Percentiles rank a stretch among this genome's conserved stretches.
These are phyloP conservation scores for Stenichneumon culpator DNA, from an alignment of 2,888 invertebrate genomes.

Conservation along the genomic window DNA sequence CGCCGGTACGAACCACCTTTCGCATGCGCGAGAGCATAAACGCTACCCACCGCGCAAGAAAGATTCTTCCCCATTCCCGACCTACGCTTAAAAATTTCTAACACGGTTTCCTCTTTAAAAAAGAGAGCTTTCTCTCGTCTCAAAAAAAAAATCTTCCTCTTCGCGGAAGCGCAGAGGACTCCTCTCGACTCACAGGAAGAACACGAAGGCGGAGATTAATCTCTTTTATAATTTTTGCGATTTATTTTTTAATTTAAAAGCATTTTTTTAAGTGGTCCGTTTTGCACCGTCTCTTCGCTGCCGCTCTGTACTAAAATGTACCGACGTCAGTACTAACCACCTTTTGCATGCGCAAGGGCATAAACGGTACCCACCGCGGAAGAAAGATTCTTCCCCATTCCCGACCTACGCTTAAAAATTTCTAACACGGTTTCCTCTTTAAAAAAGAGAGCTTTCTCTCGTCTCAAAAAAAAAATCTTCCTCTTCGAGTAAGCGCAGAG, in stretches of 20 bases:
- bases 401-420: constrained; percentile 39
- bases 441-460: no score
- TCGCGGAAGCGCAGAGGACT: neutral
- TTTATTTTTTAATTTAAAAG: no score
- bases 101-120: no score
- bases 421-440: no score
- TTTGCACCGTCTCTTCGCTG: neutral
- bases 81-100: constrained; percentile 8
- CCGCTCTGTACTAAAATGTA: constrained; percentile 19
- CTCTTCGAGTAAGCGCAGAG: no score
- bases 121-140: no score
- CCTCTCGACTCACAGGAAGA: neutral
- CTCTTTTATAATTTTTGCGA: neutral
- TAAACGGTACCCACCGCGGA: constrained; percentile 43
- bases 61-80: constrained; percentile 65
- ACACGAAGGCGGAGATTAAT: neutral
- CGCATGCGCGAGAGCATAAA: constrained; percentile 46
- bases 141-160: no score
- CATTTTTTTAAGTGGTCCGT: no score
- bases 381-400: constrained; percentile 63
- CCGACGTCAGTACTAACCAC: constrained; percentile 1
- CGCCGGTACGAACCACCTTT: constrained; percentile 14
- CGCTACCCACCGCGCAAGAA: constrained; percentile 39
- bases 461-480: no score
- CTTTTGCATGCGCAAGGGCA: constrained; percentile 39